A percentile compares a stretch with the other conserved stretches of the same genome.
Conservation (phyloP, 2,113 vertebrate species). For the Aplodontia rufa region DNA sequence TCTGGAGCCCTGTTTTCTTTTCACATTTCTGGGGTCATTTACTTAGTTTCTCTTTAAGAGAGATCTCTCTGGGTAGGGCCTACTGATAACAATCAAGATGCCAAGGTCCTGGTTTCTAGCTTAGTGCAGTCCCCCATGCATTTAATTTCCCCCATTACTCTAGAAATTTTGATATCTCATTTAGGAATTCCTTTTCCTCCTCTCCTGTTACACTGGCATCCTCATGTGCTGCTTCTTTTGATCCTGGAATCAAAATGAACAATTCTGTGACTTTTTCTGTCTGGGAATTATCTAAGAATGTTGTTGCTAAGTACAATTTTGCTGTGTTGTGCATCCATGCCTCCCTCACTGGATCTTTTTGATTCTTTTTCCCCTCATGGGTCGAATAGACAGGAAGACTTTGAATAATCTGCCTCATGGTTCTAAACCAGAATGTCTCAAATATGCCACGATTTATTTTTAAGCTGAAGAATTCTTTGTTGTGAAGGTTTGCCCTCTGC, state of each 20-base stretch:
- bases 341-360: background rate
- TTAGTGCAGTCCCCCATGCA: fast-evolving
- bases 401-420: background rate
- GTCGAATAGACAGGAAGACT: background rate
- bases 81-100: background rate
- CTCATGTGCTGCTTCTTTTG: background rate
- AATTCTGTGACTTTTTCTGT: background rate
- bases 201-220: background rate
- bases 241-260: background rate
- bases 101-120: background rate
- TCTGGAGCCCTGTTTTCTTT: background rate
- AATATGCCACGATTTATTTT: background rate
- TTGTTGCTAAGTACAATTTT: background rate
- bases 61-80: background rate
- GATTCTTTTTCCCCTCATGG: background rate
- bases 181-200: background rate
- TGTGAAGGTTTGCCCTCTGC: background rate
- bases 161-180: background rate
- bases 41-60: background rate
- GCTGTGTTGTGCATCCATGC: background rate
- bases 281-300: background rate
- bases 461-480: background rate
- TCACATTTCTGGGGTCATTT: background rate
- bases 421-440: background rate
- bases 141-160: background rate